phyloP scores from a whole-genome alignment of 2,888 invertebrate genomes.

The Alloplasta piceator region DNA sequence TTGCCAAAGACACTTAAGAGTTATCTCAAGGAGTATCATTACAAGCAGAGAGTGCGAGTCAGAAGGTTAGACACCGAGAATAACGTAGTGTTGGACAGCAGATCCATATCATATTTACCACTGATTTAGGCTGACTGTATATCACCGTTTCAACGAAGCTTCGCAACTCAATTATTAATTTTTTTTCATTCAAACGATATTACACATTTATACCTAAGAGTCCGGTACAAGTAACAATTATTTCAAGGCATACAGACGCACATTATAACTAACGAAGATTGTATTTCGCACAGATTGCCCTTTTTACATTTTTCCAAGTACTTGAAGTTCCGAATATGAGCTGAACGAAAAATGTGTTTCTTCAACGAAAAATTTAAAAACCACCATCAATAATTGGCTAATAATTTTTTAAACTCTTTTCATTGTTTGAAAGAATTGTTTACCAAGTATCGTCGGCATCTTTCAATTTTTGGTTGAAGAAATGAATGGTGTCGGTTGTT shows the following conservation, averaged over 20 bases:
- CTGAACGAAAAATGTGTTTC: no score
- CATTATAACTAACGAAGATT: slow-evolving; percentile 50
- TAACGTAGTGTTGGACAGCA: slow-evolving; percentile 76
- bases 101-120: slow-evolving; percentile 81
- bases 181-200: slow-evolving; percentile 26
- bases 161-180: slow-evolving; percentile 25
- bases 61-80: slow-evolving; percentile 89
- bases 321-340: no score
- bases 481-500: no score
- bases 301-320: background rate
- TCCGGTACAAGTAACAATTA: slow-evolving; percentile 49
- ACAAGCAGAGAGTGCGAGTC: slow-evolving; percentile 94
- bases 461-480: no score
- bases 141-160: slow-evolving; percentile 25
- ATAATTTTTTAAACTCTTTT: no score
- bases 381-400: no score
- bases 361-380: no score
- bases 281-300: slow-evolving; percentile 23
- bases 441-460: no score
- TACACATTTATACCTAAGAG: slow-evolving; percentile 54
- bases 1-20: slow-evolving; percentile 94
- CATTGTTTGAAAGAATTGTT: no score
- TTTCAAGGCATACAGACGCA: slow-evolving; percentile 53
- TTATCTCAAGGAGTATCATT: slow-evolving; percentile 98
- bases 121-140: slow-evolving; percentile 65